These are phyloP conservation scores for Chaenogobius annularis DNA, from an alignment of 2,113 vertebrate genomes.

Conservation along the genomic window DNA sequence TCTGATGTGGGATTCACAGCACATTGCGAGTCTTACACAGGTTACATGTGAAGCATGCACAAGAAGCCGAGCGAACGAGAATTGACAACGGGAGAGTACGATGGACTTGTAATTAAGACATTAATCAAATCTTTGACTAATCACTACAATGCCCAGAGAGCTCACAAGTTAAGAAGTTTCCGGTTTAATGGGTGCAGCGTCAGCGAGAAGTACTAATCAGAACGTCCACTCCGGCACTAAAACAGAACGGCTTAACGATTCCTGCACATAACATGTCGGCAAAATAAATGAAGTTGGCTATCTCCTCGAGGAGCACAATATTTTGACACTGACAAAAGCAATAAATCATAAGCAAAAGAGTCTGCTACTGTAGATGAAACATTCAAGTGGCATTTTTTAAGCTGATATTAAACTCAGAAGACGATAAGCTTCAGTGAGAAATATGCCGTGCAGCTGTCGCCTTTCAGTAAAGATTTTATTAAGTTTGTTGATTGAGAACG, in stretches of 20 bases:
- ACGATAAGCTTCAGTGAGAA: background rate
- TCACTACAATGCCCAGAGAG: constrained; percentile 42
- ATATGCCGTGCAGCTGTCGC: background rate
- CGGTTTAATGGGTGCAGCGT: constrained; percentile 15
- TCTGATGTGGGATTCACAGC: constrained; percentile 61
- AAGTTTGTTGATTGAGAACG: background rate
- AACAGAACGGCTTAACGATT: constrained; percentile 33
- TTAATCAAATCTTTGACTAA: constrained; percentile 60
- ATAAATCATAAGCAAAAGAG: constrained; percentile 46
- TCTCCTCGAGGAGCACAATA: constrained; percentile 9
- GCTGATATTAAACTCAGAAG: background rate
- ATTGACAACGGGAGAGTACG: constrained; percentile 47
- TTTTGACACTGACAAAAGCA: constrained; percentile 18
- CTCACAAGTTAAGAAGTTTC: constrained; percentile 33
- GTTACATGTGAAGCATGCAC: constrained; percentile 49
- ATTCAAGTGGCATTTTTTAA: background rate
- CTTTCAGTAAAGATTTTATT: constrained; percentile 1
- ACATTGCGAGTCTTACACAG: constrained; percentile 54
- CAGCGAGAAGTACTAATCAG: constrained; percentile 19
- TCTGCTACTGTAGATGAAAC: constrained; percentile 22
- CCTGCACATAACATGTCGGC: constrained; percentile 21
- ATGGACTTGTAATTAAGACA: constrained; percentile 58
- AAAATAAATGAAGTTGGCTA: constrained; percentile 13
- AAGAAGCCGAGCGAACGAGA: constrained; percentile 39
- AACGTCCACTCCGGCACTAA: constrained; percentile 13